phyloP scores from a whole-genome alignment of 1,140 invertebrate species.

The Hermetia illucens region DNA sequence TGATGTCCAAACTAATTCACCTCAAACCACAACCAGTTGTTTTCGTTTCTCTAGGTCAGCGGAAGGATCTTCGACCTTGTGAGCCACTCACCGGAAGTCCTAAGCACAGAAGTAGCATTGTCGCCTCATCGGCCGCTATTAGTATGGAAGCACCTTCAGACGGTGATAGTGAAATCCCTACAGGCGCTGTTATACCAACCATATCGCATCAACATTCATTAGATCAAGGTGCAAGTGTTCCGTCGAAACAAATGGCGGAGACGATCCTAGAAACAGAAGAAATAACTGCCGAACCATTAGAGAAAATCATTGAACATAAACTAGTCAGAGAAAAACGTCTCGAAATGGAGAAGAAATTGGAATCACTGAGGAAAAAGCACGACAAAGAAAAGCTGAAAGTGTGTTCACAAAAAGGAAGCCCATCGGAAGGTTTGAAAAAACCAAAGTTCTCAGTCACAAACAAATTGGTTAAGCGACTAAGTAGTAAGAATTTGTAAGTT shows the following conservation, averaged over 20 bases:
- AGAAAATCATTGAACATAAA: conserved; percentile 69
- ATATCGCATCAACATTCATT: conserved; percentile 27
- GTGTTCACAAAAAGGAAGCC: conserved; percentile 38
- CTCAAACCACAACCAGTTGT: conserved; percentile 18
- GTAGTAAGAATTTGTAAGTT: conserved; percentile 69
- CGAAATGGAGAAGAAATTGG: conserved; percentile 79
- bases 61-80: conserved; percentile 24
- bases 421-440: conserved; percentile 40
- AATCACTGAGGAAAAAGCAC: conserved; percentile 67
- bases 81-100: conserved; percentile 28
- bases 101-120: conserved; percentile 30
- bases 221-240: conserved; percentile 18
- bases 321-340: conserved; percentile 62
- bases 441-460: conserved; percentile 58
- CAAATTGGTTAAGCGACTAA: conserved; percentile 61
- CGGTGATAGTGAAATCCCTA: conserved; percentile 14
- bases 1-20: conserved; percentile 1
- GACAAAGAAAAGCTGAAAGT: conserved; percentile 60
- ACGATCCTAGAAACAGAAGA: conserved; percentile 37
- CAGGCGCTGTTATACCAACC: conserved; percentile 10
- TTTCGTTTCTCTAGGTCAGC: conserved; percentile 31
- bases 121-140: conserved; percentile 18
- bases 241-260: conserved; percentile 23
- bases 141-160: conserved; percentile 18
- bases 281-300: conserved; percentile 59